phyloP scores from a whole-genome alignment of 2,888 invertebrate species.

The Daptonema setosum region DNA sequence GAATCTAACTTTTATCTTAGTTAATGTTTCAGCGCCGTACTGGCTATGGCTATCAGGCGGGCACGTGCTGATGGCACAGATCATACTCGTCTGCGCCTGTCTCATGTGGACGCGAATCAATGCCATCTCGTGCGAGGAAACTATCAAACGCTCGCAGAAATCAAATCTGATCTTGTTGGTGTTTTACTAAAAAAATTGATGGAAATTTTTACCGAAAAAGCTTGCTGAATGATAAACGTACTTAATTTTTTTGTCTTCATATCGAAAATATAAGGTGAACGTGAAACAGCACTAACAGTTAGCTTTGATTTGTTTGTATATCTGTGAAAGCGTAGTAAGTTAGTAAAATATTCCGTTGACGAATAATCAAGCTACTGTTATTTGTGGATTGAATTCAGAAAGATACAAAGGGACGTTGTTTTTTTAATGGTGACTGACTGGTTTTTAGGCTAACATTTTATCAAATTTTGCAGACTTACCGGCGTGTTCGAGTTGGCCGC shows the following conservation, averaged over 20 bases:
- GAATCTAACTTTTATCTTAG: too few relatives aligned
- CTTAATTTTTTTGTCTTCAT: too few relatives aligned
- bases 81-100: background rate
- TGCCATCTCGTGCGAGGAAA: background rate
- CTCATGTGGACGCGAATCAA: background rate
- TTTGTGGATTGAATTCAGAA: background rate
- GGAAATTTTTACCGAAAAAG: background rate
- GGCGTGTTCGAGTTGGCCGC: background rate
- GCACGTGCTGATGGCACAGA: conserved; percentile 1
- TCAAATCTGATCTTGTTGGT: background rate
- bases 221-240: too few relatives aligned
- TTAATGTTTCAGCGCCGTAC: conserved; percentile 4
- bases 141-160: conserved; percentile 1
- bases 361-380: background rate
- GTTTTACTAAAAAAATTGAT: too few relatives aligned
- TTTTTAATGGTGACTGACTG: too few relatives aligned
- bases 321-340: too few relatives aligned
- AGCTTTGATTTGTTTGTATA: too few relatives aligned
- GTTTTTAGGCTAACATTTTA: too few relatives aligned
- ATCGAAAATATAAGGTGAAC: too few relatives aligned
- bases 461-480: conserved; percentile 1
- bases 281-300: too few relatives aligned
- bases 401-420: too few relatives aligned
- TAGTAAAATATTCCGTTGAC: too few relatives aligned
- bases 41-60: conserved; percentile 6